Conservation (phyloP, 1,140 invertebrate genomes). For the Amphibalanus amphitrite region DNA sequence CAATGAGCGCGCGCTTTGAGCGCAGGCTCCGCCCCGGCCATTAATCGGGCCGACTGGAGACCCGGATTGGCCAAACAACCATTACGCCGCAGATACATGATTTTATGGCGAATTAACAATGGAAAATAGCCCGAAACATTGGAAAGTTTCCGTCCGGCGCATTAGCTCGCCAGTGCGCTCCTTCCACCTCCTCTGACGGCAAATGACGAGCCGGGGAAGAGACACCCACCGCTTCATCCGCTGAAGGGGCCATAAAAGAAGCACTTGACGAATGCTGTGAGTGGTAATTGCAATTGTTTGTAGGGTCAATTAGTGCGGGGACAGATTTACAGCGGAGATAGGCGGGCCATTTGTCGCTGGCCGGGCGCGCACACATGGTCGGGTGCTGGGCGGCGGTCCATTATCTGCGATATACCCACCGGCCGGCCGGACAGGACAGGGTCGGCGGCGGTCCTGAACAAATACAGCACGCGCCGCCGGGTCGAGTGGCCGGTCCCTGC, state of each 20-base stretch:
- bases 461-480: neutral
- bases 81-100: neutral
- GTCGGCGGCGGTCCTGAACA: neutral
- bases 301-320: neutral
- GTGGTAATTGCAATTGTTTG: neutral
- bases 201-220: neutral
- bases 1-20: neutral
- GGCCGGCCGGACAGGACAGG: neutral
- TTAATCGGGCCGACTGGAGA: neutral
- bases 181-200: neutral
- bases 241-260: neutral
- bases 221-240: neutral
- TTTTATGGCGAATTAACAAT: constrained; percentile 1
- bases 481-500: too few relatives aligned
- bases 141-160: neutral
- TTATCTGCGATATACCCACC: neutral
- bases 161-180: neutral
- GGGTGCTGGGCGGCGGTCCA: neutral
- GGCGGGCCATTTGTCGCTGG: neutral
- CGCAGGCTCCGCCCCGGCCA: neutral
- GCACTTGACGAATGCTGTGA: neutral
- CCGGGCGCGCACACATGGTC: neutral
- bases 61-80: neutral
- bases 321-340: neutral
- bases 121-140: neutral